Percentiles rank a stretch among this genome's conserved stretches.
These are phyloP conservation scores for Plebejus melissa DNA, from an alignment of 2,888 invertebrate species.

Conservation along the genomic window DNA sequence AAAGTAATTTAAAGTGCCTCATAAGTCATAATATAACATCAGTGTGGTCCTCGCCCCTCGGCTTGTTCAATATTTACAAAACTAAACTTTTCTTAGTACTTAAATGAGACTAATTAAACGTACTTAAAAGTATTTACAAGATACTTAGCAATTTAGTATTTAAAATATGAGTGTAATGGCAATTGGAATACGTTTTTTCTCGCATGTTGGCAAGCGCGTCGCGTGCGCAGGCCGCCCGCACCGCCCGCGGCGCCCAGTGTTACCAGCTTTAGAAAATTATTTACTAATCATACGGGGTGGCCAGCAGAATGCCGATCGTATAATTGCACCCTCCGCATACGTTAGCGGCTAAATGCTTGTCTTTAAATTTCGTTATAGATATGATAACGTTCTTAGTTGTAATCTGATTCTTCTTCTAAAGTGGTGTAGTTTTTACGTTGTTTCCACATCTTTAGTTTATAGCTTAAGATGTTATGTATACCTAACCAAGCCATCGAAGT, in stretches of 20 bases:
- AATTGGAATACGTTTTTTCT: constrained; percentile 24
- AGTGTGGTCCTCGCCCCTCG: not conserved
- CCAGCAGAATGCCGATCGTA: constrained; percentile 49
- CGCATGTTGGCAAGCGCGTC: constrained; percentile 30
- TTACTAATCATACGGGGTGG: constrained; percentile 63
- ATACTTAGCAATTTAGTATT: not conserved
- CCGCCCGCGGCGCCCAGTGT: constrained; percentile 49
- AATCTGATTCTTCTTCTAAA: not conserved
- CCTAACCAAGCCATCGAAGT: too few species aligned
- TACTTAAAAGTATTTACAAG: constrained; percentile 12
- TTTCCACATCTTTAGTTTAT: not conserved
- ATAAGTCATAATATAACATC: too few species aligned
- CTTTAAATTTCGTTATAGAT: constrained; percentile 33
- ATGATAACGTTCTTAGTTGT: constrained; percentile 20
- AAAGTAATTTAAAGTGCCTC: not conserved
- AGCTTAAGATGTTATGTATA: not conserved
- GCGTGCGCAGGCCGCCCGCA: constrained; percentile 38
- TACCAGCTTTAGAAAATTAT: constrained; percentile 57
- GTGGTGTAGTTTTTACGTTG: not conserved
- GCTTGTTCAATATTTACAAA: not conserved
- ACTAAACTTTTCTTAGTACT: not conserved
- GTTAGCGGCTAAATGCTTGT: constrained; percentile 54
- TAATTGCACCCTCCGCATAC: constrained; percentile 66
- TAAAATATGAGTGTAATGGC: constrained; percentile 4
- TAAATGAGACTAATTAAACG: constrained; percentile 2